These are phyloP conservation scores for Acronicta leporina DNA, from an alignment of 2,888 invertebrate species.

Conservation along the genomic window DNA sequence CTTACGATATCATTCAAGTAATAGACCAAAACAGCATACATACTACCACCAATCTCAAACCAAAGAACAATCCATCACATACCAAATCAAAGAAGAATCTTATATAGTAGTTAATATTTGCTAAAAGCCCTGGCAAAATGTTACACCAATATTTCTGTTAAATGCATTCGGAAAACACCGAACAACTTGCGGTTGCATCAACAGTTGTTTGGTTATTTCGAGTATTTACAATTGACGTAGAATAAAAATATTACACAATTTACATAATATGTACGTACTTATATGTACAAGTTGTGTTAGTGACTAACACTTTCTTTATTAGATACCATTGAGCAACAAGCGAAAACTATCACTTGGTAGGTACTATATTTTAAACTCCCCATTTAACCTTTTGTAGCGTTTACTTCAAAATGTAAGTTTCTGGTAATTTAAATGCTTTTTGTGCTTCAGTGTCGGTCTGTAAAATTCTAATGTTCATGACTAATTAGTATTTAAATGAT, in stretches of 20 bases:
- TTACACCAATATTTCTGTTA: too few species aligned
- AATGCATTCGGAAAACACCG: not conserved
- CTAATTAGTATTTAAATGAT: conserved; percentile 23
- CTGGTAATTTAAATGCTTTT: conserved; percentile 1
- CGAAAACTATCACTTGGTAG: conserved; percentile 26
- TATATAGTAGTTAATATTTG: too few species aligned
- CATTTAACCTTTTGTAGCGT: not conserved
- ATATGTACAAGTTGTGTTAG: conserved; percentile 52
- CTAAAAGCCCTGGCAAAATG: too few species aligned
- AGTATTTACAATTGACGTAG: conserved; percentile 10
- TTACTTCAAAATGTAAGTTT: not conserved
- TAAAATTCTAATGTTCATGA: conserved; percentile 10
- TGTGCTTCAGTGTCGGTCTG: not conserved
- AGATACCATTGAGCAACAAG: conserved; percentile 44
- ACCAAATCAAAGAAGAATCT: too few species aligned
- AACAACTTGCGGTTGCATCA: conserved; percentile 17
- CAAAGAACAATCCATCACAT: too few species aligned
- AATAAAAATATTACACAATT: conserved; percentile 50
- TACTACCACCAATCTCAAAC: too few species aligned
- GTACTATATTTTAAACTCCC: not conserved
- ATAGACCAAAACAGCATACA: too few species aligned
- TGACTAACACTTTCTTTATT: conserved; percentile 59
- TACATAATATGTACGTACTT: too few species aligned
- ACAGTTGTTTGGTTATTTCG: conserved; percentile 19
- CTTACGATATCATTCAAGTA: too few species aligned